A percentile compares a stretch with the other conserved stretches of the same genome.
Evolutionary conservation across 2,888 invertebrate species (phyloP).

Genomic region (Cryptosula pallasiana): DNA sequence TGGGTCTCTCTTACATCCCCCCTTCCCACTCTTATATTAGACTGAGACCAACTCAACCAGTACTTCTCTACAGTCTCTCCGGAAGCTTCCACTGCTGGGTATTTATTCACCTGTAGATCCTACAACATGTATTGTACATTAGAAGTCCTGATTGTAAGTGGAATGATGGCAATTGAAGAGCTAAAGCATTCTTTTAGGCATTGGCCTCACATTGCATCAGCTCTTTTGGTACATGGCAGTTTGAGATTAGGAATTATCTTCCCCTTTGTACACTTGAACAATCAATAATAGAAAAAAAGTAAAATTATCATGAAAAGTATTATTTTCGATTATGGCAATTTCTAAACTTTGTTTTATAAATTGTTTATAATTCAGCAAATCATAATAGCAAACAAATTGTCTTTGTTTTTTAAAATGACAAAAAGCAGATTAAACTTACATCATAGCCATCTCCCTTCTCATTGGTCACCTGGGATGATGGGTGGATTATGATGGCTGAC

Average conservation of each 20-base stretch:
- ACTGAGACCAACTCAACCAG: conserved; percentile 6
- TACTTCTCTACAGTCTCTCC: not conserved
- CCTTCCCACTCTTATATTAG: not conserved
- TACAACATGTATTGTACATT: not conserved
- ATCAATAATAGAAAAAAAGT: too few relatives aligned
- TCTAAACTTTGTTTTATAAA: too few relatives aligned
- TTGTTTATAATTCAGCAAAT: too few relatives aligned
- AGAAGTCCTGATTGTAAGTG: not conserved
- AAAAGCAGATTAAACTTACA: not conserved
- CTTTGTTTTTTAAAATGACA: not conserved
- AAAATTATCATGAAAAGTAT: too few relatives aligned
- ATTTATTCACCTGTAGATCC: not conserved
- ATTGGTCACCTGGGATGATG: not conserved
- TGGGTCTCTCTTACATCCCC: not conserved
- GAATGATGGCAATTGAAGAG: too few relatives aligned
- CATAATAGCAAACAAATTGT: not conserved
- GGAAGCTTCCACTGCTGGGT: not conserved
- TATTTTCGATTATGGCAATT: too few relatives aligned
- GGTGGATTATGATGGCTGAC: conserved; percentile 19
- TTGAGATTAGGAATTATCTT: too few relatives aligned
- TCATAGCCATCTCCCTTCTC: not conserved
- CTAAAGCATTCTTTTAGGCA: too few relatives aligned
- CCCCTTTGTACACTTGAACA: too few relatives aligned
- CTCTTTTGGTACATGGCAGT: too few relatives aligned
- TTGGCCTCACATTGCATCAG: too few relatives aligned